These are phyloP conservation scores for Parazoanthus swiftii DNA, from an alignment of 92 coral and sea anemone species.

Conservation along the genomic window DNA sequence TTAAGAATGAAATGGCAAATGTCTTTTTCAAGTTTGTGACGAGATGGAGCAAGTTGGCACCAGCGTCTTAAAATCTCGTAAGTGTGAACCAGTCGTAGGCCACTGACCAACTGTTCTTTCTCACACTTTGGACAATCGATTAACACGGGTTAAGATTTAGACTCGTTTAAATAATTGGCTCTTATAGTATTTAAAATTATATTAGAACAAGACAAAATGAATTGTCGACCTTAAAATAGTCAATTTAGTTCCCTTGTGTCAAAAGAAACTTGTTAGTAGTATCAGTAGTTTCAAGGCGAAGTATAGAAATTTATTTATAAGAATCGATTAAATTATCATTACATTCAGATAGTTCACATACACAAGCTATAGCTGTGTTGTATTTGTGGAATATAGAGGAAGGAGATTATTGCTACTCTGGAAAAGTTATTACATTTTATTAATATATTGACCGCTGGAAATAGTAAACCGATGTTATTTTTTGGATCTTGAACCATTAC, in stretches of 20 bases:
- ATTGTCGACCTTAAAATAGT: not conserved
- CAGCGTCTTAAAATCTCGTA: too few species aligned
- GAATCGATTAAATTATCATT: constrained; percentile 6
- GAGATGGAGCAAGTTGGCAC: too few species aligned
- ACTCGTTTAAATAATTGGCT: too few species aligned
- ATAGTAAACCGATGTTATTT: not conserved
- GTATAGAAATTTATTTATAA: constrained; percentile 10
- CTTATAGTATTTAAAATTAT: too few species aligned
- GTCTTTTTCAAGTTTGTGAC: too few species aligned
- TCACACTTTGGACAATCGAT: too few species aligned
- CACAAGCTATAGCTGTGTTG: not conserved
- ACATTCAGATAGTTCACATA: not conserved
- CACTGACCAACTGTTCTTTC: too few species aligned
- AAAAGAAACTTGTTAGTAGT: not conserved
- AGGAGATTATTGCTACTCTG: not conserved
- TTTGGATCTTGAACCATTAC: not conserved
- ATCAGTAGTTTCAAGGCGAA: not conserved
- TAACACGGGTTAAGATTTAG: too few species aligned
- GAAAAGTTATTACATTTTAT: not conserved
- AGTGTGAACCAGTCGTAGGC: too few species aligned
- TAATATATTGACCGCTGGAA: not conserved
- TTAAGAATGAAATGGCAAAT: too few species aligned
- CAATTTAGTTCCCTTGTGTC: not conserved
- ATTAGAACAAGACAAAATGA: not conserved
- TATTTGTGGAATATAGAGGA: not conserved